Percentiles rank a stretch among this genome's conserved stretches.
phyloP scores from a whole-genome alignment of 2,888 invertebrate genomes.

The Tetheella fluctuosa region DNA sequence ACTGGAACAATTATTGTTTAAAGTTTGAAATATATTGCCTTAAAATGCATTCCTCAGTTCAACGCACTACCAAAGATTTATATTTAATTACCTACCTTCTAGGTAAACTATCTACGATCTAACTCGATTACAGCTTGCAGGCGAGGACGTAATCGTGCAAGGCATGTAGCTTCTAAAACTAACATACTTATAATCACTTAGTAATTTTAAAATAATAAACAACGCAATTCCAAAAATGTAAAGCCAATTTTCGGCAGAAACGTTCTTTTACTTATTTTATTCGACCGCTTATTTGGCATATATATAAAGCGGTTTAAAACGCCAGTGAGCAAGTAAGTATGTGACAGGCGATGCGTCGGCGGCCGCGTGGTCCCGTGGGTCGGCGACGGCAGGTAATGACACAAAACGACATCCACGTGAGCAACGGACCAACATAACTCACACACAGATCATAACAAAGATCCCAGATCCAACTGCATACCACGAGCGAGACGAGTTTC shows the following conservation, averaged over 20 bases:
- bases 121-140: too few relatives aligned
- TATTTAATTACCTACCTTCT: too few relatives aligned
- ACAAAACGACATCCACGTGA: constrained; percentile 61
- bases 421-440: constrained; percentile 50
- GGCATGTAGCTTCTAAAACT: too few relatives aligned
- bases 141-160: too few relatives aligned
- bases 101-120: too few relatives aligned
- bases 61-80: too few relatives aligned
- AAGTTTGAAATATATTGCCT: not conserved
- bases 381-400: constrained; percentile 67
- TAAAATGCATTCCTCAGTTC: too few relatives aligned
- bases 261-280: not conserved
- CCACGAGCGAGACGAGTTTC: constrained; percentile 32
- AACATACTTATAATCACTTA: too few relatives aligned
- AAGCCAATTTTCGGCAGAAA: too few relatives aligned
- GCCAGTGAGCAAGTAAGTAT: constrained; percentile 44
- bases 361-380: constrained; percentile 55
- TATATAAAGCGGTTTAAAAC: constrained; percentile 36
- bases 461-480: constrained; percentile 40
- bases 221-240: too few relatives aligned
- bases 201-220: too few relatives aligned
- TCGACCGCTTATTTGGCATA: not conserved
- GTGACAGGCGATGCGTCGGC: constrained; percentile 49
- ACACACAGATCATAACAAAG: constrained; percentile 62
- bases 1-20: too few relatives aligned